Conservation (phyloP, 2,888 invertebrate genomes). For the Pilophorus perplexus region DNA sequence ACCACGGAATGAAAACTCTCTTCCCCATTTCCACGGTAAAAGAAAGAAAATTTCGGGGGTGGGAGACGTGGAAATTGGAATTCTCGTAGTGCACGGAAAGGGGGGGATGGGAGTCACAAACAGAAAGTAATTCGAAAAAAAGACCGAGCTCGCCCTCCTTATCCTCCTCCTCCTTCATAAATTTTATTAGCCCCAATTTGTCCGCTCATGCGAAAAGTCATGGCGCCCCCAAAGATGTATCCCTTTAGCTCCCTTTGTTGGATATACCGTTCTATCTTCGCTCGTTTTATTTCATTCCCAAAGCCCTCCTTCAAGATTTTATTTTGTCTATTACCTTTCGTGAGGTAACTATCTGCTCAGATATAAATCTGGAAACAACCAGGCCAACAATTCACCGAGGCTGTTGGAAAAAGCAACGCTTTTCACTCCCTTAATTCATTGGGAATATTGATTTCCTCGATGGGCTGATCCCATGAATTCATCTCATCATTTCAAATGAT, state of each 20-base stretch:
- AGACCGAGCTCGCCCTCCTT: background rate
- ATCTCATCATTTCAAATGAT: too few relatives aligned
- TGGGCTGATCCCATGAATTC: too few relatives aligned
- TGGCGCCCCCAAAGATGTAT: background rate
- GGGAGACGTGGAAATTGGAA: background rate
- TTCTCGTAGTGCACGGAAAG: background rate
- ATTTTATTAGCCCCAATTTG: slow-evolving; percentile 31
- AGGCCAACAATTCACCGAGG: too few relatives aligned
- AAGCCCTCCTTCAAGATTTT: too few relatives aligned
- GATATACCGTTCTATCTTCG: background rate
- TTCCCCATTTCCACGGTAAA: too few relatives aligned
- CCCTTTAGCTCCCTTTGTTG: background rate
- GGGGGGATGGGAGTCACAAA: slow-evolving; percentile 26
- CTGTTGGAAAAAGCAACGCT: too few relatives aligned
- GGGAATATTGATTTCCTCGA: too few relatives aligned
- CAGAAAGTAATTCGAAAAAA: slow-evolving; percentile 38
- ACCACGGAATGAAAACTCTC: too few relatives aligned
- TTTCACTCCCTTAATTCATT: too few relatives aligned
- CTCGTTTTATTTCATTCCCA: background rate
- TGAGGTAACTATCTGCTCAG: too few relatives aligned
- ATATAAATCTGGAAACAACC: too few relatives aligned
- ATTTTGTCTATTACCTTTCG: too few relatives aligned
- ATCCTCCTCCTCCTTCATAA: slow-evolving; percentile 24
- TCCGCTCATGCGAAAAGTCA: slow-evolving; percentile 13
- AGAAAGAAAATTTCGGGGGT: background rate